Percentiles rank a stretch among this genome's conserved stretches.
phyloP scores from a whole-genome alignment of 35 echinoderm and acorn worm genomes.

The Strongylocentrotus purpuratus region DNA sequence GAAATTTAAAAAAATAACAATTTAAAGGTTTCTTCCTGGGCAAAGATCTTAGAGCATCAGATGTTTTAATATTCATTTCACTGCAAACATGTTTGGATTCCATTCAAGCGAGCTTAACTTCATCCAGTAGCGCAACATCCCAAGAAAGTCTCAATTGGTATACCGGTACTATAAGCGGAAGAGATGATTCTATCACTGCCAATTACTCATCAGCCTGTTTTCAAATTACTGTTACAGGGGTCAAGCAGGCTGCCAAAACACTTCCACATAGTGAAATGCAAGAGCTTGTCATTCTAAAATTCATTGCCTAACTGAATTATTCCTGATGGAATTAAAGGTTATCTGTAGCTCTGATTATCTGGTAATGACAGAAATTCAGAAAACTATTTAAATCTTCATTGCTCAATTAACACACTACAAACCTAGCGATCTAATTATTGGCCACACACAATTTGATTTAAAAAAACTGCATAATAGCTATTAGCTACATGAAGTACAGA shows the following conservation, averaged over 20 bases:
- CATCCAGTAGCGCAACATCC: not conserved
- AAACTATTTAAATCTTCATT: no score
- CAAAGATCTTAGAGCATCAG: not conserved
- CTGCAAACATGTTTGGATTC: not conserved
- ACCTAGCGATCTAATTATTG: no score
- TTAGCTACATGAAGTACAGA: no score
- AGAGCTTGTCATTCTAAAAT: not conserved
- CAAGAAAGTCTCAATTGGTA: not conserved
- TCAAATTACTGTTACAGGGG: conserved; percentile 3
- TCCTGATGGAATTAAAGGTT: not conserved
- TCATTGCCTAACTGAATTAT: not conserved
- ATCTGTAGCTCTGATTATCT: no score
- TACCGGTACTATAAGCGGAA: not conserved
- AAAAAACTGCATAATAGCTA: no score
- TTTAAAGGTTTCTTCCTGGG: not conserved
- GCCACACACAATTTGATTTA: no score
- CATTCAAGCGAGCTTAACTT: not conserved
- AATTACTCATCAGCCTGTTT: conserved; percentile 11
- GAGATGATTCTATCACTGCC: not conserved
- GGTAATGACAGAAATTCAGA: no score
- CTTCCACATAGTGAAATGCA: not conserved
- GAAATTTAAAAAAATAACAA: no score
- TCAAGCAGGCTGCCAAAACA: not conserved
- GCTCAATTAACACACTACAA: no score
- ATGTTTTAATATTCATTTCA: no score